Evolutionary conservation across 1,140 invertebrate genomes (phyloP), one percentile per base, ranked within the genome.

Genomic region (Goniozus legneri): DNA sequence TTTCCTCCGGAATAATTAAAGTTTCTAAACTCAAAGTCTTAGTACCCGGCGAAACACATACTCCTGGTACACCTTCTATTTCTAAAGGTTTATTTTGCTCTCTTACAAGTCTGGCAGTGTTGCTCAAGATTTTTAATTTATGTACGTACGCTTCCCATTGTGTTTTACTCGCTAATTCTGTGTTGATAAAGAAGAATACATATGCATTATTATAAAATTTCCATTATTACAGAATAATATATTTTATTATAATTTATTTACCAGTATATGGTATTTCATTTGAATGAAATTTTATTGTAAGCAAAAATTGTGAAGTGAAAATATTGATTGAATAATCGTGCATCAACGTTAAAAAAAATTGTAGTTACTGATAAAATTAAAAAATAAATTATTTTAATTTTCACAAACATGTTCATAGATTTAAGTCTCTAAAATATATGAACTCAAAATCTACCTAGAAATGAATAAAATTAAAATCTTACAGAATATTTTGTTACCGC

Each of bases 121-220:
- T 60, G 13, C 71, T 72, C 35, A 77, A 63, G n/a, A 58, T 54
- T 46, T 59, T 60, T 24, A 78, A 56, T 47, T 68, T 71, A 30
- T 69, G 62, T 8, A 75, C 57, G 39, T 77, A 75, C 0, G 57
- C 38, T 32, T 69, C 51, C 72, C 74, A 76, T 35, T 76, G 73
- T 6, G 57, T 56, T 38, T 63, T 58, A 1, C 65, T 62, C 41
- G 64, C 61, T 30, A 69, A 47, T 51, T 66, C 68, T 69, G 47
- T 32, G 50, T 27, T 27, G 10, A 27, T 10, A 27, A 27, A 27
- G n/a, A n/a, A n/a, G n/a, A n/a, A n/a, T n/a, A n/a, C n/a, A n/a
- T n/a, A n/a, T n/a, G n/a, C n/a, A n/a, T n/a, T n/a, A n/a, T n/a
- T n/a, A n/a, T n/a, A n/a, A n/a, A n/a, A n/a, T n/a, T n/a, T n/a